Evolutionary conservation across 2,888 invertebrate genomes (phyloP), one percentile per base, ranked within the genome.

Genomic region (Drosophila nr. fundita): DNA sequence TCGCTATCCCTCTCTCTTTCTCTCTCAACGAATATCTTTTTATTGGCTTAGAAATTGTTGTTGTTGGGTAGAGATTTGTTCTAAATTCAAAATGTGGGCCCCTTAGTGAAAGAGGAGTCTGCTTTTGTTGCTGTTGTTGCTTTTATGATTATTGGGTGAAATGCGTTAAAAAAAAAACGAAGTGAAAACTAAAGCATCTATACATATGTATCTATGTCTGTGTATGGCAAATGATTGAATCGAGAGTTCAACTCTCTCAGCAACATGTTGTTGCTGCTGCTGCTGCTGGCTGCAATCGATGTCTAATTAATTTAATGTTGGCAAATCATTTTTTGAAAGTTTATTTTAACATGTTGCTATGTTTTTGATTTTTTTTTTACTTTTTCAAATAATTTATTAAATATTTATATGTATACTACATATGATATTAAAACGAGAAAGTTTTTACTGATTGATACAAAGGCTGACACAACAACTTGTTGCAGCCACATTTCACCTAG

Each of bases 11-110:
- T 45, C 38, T 36, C 15, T 36, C 61, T 76, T 52, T 61, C 40
- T 77, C 66, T 75, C 70, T 65, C 63, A 78, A 64, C 57, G 65
- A 70, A 70, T 69, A 63, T 72, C 62, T 83, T 80, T 86, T 73
- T 81, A 87, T 89, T 85, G 89, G 86, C 79, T 88, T 85, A 78
- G 90, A 87, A 83, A 88, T 78, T 85, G 63, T 53, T 71, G 61
- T 52, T 34, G 27, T 52, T 64, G 77, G 36, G 48, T 80, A 79
- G 82, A 90, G 86, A 89, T 87, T 81, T 88, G 87, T 87, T 87
- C 87, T 87, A 87, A 87, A 83, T 82, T 72, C 80, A 85, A 85
- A 84, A 89, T 87, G 82, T 89, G 82, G 82, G 71, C 76, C 38
- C 18, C 38, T 29, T 68, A 82, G 78, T 80, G 89, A 85, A 87